Percentiles rank a stretch among this genome's conserved stretches.
Evolutionary conservation across 2,797 vertebrate species (phyloP).

Genomic region (Lithobates pipiens): DNA sequence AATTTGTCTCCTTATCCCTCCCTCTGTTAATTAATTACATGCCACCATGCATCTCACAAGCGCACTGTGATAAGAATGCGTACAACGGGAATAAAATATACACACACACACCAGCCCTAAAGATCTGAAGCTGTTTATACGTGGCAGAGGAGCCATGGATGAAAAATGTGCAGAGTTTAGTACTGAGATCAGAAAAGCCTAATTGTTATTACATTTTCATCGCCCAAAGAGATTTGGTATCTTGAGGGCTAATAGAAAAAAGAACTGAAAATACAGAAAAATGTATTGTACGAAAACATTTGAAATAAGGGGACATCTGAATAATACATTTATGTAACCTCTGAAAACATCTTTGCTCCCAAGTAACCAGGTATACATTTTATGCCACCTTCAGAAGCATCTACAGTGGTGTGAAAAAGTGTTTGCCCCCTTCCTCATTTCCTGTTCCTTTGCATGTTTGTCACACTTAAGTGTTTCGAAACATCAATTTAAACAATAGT

Average conservation of each 20-base stretch:
- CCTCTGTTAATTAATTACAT: slow-evolving; percentile 62
- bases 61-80: slow-evolving; percentile 57
- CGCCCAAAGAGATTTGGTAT: neutral
- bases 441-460: too few species aligned
- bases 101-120: slow-evolving; percentile 30
- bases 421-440: too few species aligned
- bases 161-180: slow-evolving; percentile 11
- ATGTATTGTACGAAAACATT: too few species aligned
- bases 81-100: slow-evolving; percentile 52
- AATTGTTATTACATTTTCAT: slow-evolving; percentile 14
- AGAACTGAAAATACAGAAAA: too few species aligned
- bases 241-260: neutral
- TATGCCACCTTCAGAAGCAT: too few species aligned
- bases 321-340: too few species aligned
- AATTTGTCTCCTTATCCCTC: slow-evolving; percentile 56
- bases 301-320: too few species aligned
- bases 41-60: slow-evolving; percentile 59
- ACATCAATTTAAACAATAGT: too few species aligned
- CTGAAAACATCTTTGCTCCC: too few species aligned
- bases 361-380: too few species aligned
- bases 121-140: slow-evolving; percentile 44
- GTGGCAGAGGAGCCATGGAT: neutral
- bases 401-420: too few species aligned
- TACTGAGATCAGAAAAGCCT: slow-evolving; percentile 16
- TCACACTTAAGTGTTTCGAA: too few species aligned